Percentiles rank a stretch among this genome's conserved stretches.
phyloP scores from a whole-genome alignment of 2,797 vertebrate species.

The Lithobates sylvaticus region DNA sequence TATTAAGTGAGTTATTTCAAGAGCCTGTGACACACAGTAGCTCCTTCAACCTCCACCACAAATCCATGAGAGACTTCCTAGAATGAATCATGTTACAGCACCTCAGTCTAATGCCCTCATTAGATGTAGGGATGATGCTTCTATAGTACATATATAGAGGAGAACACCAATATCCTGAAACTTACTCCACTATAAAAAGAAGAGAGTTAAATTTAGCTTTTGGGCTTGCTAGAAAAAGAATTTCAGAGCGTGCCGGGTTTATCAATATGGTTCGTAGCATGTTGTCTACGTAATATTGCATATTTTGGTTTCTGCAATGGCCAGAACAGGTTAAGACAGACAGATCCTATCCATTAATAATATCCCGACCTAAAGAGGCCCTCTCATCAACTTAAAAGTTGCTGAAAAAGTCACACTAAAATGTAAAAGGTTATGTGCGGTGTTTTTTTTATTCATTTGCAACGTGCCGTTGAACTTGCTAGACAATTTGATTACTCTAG shows the following conservation, averaged over 20 bases:
- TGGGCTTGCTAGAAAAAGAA: constrained; percentile 13
- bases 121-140: constrained; percentile 47
- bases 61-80: constrained; percentile 53
- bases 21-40: constrained; percentile 52
- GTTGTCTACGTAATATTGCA: too few species aligned
- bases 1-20: constrained; percentile 61
- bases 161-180: constrained; percentile 41
- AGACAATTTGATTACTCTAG: too few species aligned
- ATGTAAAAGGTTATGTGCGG: too few species aligned
- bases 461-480: too few species aligned
- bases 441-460: too few species aligned
- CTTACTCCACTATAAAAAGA: constrained; percentile 17
- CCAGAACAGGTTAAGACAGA: too few species aligned
- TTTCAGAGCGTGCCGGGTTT: not conserved
- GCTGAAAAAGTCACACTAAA: too few species aligned
- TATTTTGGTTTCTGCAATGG: too few species aligned
- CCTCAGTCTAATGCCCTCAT: constrained; percentile 57
- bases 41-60: constrained; percentile 50
- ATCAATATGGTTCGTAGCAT: not conserved
- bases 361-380: too few species aligned
- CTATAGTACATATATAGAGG: constrained; percentile 37
- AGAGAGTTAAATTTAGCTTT: constrained; percentile 33
- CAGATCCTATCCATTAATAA: too few species aligned
- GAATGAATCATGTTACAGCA: constrained; percentile 59
- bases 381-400: too few species aligned